Evolutionary conservation across 2,797 vertebrate genomes (phyloP).

Genomic region (Arremon brunneinucha): DNA sequence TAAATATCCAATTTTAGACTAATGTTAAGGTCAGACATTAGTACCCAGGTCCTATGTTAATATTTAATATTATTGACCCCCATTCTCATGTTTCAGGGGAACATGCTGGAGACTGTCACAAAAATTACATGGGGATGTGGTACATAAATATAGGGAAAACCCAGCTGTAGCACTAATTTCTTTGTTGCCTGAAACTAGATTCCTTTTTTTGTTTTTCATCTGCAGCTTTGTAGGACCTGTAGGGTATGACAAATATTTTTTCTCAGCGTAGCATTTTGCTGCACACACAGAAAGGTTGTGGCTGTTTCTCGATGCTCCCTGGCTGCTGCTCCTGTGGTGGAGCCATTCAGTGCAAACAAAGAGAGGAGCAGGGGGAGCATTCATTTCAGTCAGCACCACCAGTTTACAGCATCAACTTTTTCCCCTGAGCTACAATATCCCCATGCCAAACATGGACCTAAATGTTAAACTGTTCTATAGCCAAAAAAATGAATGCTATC

Average conservation of each 20-base stretch:
- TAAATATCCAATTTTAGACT: neutral
- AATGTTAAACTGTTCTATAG: neutral
- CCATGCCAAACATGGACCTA: neutral
- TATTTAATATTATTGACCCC: constrained; percentile 22
- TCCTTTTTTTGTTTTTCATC: neutral
- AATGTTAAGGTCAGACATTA: constrained; percentile 1
- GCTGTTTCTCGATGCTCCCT: neutral
- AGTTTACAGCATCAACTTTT: neutral
- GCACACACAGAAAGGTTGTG: neutral
- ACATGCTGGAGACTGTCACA: neutral
- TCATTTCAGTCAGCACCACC: neutral
- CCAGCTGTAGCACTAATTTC: neutral
- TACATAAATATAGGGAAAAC: neutral
- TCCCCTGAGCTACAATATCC: neutral
- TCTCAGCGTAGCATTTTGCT: neutral
- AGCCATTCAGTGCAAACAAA: neutral
- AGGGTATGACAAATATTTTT: neutral
- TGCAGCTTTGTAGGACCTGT: neutral
- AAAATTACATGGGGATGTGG: neutral
- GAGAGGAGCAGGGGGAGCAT: neutral
- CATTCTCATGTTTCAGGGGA: neutral
- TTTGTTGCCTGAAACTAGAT: neutral
- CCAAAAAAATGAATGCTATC: neutral
- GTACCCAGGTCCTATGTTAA: neutral
- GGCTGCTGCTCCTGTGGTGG: neutral